phyloP scores from a whole-genome alignment of 2,113 vertebrate species.

The Neogale vison region DNA sequence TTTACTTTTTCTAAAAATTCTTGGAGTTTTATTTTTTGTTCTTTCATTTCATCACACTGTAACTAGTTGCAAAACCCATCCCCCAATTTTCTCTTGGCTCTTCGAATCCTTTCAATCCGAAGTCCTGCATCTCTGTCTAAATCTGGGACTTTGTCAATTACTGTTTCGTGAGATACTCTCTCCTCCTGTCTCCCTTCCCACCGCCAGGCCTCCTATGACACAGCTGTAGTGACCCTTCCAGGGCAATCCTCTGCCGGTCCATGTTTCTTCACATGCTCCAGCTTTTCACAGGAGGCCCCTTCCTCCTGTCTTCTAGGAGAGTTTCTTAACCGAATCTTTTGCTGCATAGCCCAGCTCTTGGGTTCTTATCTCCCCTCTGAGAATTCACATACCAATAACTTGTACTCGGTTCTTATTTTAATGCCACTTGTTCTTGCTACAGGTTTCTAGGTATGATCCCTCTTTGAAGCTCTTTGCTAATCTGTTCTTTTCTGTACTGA shows the following conservation, averaged over 20 bases:
- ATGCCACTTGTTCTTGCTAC: neutral
- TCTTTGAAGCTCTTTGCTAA: neutral
- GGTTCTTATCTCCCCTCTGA: neutral
- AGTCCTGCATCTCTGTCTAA: neutral
- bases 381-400: neutral
- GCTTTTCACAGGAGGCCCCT: neutral
- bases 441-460: neutral
- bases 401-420: neutral
- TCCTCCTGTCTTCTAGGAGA: neutral
- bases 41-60: neutral
- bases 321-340: neutral
- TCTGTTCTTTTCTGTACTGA: neutral
- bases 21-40: neutral
- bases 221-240: neutral
- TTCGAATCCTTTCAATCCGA: neutral
- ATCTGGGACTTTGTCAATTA: neutral
- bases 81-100: neutral
- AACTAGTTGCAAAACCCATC: neutral
- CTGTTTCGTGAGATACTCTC: neutral
- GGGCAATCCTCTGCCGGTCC: neutral
- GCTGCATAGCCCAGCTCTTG: neutral
- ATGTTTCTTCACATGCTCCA: neutral
- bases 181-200: neutral
- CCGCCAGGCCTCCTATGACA: neutral
- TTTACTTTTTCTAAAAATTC: neutral